These are phyloP conservation scores for Psittacara wagleri DNA, from an alignment of 2,113 vertebrate genomes.

Conservation along the genomic window DNA sequence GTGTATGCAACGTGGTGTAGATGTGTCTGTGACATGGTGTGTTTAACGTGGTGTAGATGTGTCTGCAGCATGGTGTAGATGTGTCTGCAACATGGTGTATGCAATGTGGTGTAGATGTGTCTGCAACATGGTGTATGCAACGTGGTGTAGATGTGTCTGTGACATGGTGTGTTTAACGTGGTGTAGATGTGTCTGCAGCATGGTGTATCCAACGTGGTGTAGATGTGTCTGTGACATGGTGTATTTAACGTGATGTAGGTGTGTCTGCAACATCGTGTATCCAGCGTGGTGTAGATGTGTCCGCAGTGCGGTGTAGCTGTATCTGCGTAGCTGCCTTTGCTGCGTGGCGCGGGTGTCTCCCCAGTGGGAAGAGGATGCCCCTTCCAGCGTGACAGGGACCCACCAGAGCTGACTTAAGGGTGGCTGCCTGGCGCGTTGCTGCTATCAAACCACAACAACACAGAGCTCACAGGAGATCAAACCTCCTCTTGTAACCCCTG, in stretches of 20 bases:
- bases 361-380: not conserved
- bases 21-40: not conserved
- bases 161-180: accelerated
- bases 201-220: not conserved
- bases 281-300: not conserved
- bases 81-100: not conserved
- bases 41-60: accelerated
- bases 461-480: not conserved
- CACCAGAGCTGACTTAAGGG: not conserved
- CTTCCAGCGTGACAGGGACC: accelerated
- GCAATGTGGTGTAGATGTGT: not conserved
- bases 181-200: not conserved
- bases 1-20: too few relatives aligned
- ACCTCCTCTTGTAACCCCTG: accelerated
- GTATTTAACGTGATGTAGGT: too few relatives aligned
- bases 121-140: not conserved
- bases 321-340: not conserved
- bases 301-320: not conserved
- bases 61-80: not conserved
- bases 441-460: not conserved
- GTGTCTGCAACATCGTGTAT: not conserved
- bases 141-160: not conserved
- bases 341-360: accelerated
- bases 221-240: too few relatives aligned
- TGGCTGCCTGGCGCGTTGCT: accelerated